phyloP scores from a whole-genome alignment of 1,140 invertebrate species.

The Euura saliciscinereae region DNA sequence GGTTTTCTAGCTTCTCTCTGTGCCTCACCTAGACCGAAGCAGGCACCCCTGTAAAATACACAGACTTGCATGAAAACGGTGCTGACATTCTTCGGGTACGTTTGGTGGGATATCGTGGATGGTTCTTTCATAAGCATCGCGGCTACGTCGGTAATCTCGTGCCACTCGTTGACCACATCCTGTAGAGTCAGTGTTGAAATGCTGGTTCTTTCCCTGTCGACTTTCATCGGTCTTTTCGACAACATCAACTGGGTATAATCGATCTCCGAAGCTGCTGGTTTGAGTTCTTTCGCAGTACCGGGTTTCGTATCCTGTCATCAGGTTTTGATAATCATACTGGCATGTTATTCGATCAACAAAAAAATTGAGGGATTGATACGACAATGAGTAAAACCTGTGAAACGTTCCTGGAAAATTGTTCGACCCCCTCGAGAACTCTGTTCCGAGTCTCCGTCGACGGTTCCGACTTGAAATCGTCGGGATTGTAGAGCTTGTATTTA shows the following conservation, averaged over 20 bases:
- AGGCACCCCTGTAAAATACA: conserved; percentile 45
- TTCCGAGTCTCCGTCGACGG: conserved; percentile 16
- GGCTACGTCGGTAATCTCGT: conserved; percentile 46
- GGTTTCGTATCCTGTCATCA: neutral
- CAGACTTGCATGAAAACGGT: conserved; percentile 54
- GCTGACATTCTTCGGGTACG: conserved; percentile 35
- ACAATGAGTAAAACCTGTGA: neutral
- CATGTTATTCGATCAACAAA: neutral
- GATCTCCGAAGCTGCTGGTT: neutral
- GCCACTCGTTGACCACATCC: conserved; percentile 49
- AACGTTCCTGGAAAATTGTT: neutral
- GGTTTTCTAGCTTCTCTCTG: too few species aligned
- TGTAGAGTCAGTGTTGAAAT: conserved; percentile 44
- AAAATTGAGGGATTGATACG: neutral
- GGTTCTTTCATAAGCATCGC: conserved; percentile 42
- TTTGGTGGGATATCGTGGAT: conserved; percentile 33
- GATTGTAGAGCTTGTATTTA: conserved; percentile 59
- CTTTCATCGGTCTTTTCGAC: conserved; percentile 16
- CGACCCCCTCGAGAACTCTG: neutral
- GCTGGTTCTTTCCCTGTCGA: conserved; percentile 38
- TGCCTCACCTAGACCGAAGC: conserved; percentile 48
- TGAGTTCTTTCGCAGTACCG: neutral
- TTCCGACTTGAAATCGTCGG: conserved; percentile 23
- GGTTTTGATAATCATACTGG: neutral
- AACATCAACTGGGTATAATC: conserved; percentile 20